Base-by-base conservation (phyloP, 2,797 vertebrate genomes). In the Octomys mimax region DNA sequence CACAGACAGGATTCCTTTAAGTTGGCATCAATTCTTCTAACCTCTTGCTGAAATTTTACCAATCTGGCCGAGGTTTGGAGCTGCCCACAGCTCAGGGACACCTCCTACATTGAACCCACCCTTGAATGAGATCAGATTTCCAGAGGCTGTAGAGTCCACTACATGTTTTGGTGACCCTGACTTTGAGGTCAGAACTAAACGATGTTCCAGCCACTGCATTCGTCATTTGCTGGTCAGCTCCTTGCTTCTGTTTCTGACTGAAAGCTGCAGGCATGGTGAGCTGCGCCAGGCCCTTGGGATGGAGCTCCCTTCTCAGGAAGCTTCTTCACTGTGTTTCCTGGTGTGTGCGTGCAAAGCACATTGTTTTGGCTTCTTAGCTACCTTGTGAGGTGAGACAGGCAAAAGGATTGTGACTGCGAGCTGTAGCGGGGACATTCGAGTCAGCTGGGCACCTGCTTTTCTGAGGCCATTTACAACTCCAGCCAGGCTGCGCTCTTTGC, bases 21-120 rank as follows among this genome's bases (percentile, higher is more conserved):
- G 83, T 92, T 87, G 89, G 82, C 92, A 57, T 71, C 54, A 21
- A 18, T 91, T 84, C 77, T 88, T 73, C 91, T 91, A 83, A 62
- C 81, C 57, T 95, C 86, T 91, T 91, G 88, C 87, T 82, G 91
- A 81, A 95, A 87, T 84, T 73, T 89, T 96, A 91, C 71, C 75
- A 52, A 28, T 86, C 81, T 94, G 83, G 91, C 42, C 49, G 84
- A 93, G 64, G 66, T 78, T 92, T 73, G 11, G 26, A 78, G 79
- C 80, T 75, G 61, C 80, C 49, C 28, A 81, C 22, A 49, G 52
- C 31, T 70, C 11, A 18, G 87, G 57, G 86, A 62, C 61, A 73
- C 81, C n/a, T 91, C 66, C 81, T 62, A 14, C 61, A 49, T 91
- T 75, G 79, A 88, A 81, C 0, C 61, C 1, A 3, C 36, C 78